Evolutionary conservation across 2,797 vertebrate genomes (phyloP), one percentile per base, ranked within the genome.

Genomic region (Mormyrops boulengeri): DNA sequence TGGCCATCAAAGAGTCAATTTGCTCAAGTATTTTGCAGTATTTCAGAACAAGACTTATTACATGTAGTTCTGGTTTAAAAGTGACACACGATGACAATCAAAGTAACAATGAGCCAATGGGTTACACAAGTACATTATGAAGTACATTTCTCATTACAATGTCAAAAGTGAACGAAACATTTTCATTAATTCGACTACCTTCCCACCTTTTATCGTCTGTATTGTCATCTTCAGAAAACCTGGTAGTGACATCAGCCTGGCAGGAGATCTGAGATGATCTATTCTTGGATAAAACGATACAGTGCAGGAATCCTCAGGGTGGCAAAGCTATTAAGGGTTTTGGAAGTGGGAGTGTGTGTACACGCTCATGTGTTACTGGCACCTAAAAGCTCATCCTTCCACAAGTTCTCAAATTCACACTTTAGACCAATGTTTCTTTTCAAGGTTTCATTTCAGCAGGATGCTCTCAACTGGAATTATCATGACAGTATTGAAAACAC

Each of bases 261-360:
- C 82, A n/a, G 80, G 88, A 89, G 89, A 89, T 17, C 44, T 9
- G 82, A 52, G 53, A 89, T 26, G 88, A 89, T 52, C 82, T 89
- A 89, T 89, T 89, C 88, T 84, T 66, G 82, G 85, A 87, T 87
- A 60, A 50, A 77, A 87, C 34, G 4, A 85, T 87, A 44, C 85
- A 53, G 85, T 47, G 3, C 47, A 53, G 60, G 60, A 87, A 41
- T 87, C 89, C 82, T 69, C 50, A 69, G 89, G 89, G 82, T 60
- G 82, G 57, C 26, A 66, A 14, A 66, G 26, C 57, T 86, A 69
- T 69, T 69, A 85, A 30, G 57, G 82, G 82, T 89, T 89, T 52
- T 1, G 69, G 34, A 77, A 82, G 50, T 17, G 22, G 69, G 34
- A 57, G 85, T 50, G 17, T 49, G 50, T 47, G 89, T 44, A 14